Percentiles rank a stretch among this genome's conserved stretches.
phyloP scores from a whole-genome alignment of 2,888 invertebrate species.

The Drosophila lacicola region DNA sequence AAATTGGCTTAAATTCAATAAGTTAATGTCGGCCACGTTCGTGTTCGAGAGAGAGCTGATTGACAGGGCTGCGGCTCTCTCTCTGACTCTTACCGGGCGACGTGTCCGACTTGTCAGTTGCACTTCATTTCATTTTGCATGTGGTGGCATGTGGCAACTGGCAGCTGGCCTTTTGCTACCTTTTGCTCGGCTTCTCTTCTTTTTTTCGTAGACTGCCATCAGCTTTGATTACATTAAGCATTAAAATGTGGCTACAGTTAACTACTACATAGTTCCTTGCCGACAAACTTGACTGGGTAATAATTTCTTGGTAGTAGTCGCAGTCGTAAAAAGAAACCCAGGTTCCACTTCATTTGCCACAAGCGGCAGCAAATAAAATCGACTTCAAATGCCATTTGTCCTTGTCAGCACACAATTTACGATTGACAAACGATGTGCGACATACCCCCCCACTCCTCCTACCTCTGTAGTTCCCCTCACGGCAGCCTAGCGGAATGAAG shows the following conservation, averaged over 20 bases:
- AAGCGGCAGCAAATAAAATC: conserved; percentile 68
- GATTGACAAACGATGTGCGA: conserved; percentile 74
- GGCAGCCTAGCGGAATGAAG: conserved; percentile 9
- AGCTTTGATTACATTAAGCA: conserved; percentile 62
- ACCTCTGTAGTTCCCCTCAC: no score
- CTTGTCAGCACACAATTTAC: conserved; percentile 73
- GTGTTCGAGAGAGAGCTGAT: conserved; percentile 29
- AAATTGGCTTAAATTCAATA: conserved; percentile 81
- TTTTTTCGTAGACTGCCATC: conserved; percentile 37
- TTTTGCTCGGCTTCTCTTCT: neutral
- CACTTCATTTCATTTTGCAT: conserved; percentile 67
- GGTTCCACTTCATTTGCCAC: conserved; percentile 72
- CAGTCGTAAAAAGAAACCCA: conserved; percentile 41
- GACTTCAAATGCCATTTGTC: conserved; percentile 76
- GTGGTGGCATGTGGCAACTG: conserved; percentile 26
- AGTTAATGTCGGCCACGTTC: conserved; percentile 67
- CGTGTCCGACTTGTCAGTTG: conserved; percentile 47
- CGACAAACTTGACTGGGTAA: conserved; percentile 15
- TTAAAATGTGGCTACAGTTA: conserved; percentile 22
- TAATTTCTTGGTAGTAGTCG: conserved; percentile 23
- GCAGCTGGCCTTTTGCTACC: neutral
- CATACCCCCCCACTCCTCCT: neutral
- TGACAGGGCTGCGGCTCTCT: conserved; percentile 45
- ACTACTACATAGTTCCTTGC: neutral
- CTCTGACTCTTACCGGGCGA: conserved; percentile 25